Base-by-base conservation (phyloP, 1,140 invertebrate genomes). In the Plectrocnemia conspersa region DNA sequence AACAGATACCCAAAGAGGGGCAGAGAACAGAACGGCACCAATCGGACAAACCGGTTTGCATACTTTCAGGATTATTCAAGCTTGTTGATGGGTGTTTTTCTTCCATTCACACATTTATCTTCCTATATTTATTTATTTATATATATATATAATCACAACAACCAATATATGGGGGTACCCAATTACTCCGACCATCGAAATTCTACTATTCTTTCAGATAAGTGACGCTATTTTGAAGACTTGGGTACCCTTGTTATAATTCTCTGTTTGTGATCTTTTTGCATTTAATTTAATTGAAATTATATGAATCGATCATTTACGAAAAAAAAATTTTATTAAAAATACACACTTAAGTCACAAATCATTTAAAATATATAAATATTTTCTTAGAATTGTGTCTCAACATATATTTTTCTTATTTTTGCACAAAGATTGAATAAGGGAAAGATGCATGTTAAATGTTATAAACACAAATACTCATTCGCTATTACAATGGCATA, bases 1-100 rank as follows among this genome's bases (percentile, higher is more conserved):
- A 75, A 54, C 59, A 63, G 5, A 50, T 38, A n/a, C 38, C 40
- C 2, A 44, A 48, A 29, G 9, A 23, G 16, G 2, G 25, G 36
- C 25, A 35, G 22, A 38, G 27, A 24, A 32, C 46, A 18, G n/a
- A 35, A 25, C 1, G 18, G 11, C 35, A 36, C 23, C 16, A 11
- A n/a, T 22, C 29, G 10, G 27, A 38, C 33, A 18, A 18, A 13
- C 52, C 52, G 52, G 52, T 54, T 54, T 54, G 52, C 47, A 50
- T 50, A 54, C 23, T 45, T 54, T 45, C 25, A 42, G 50, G 50
- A 52, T 50, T 48, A 52, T 52, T 40, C 36, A 52, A 52, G 50
- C 50, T 52, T 52, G n/a, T n/a, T n/a, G 50, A 42, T 52, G 50
- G 47, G 50, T 52, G 50, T 52, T 52, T 52, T 52, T 52, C 25